Percentiles rank a stretch among this genome's conserved stretches.
Evolutionary conservation across 2,888 invertebrate genomes (phyloP).

Genomic region (Drosophila rubida): DNA sequence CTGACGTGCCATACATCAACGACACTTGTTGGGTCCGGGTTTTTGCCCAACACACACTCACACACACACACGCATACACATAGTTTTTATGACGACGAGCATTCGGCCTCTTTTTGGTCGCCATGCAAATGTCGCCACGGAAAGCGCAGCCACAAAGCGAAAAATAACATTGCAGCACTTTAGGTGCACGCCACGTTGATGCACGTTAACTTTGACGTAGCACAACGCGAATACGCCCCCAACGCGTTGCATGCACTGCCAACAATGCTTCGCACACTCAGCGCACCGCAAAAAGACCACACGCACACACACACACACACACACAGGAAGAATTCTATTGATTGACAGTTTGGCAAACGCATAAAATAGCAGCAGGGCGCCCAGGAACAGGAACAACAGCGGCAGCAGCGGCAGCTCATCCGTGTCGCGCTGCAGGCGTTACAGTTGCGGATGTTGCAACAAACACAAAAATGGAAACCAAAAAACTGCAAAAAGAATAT

Average conservation of each 20-base stretch:
- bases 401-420: conserved; percentile 47
- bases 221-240: conserved; percentile 39
- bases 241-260: conserved; percentile 26
- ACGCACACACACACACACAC: conserved; percentile 23
- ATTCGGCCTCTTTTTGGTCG: conserved; percentile 11
- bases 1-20: conserved; percentile 56
- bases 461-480: conserved; percentile 35
- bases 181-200: conserved; percentile 64
- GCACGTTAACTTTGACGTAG: conserved; percentile 67
- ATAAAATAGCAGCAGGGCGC: conserved; percentile 53
- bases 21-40: conserved; percentile 49
- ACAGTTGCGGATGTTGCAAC: conserved; percentile 70
- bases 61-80: not conserved
- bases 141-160: conserved; percentile 73
- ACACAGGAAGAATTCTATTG: conserved; percentile 71
- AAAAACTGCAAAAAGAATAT: conserved; percentile 20
- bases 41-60: conserved; percentile 7
- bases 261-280: conserved; percentile 23
- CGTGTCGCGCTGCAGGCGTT: conserved; percentile 75
- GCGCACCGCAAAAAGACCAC: conserved; percentile 25
- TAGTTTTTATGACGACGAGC: not conserved
- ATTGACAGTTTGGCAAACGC: conserved; percentile 80
- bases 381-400: conserved; percentile 53
- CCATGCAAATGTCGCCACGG: conserved; percentile 69
- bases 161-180: conserved; percentile 70